These are phyloP conservation scores for Drosophila triauraria DNA, from an alignment of 1,140 invertebrate genomes.

Conservation along the genomic window DNA sequence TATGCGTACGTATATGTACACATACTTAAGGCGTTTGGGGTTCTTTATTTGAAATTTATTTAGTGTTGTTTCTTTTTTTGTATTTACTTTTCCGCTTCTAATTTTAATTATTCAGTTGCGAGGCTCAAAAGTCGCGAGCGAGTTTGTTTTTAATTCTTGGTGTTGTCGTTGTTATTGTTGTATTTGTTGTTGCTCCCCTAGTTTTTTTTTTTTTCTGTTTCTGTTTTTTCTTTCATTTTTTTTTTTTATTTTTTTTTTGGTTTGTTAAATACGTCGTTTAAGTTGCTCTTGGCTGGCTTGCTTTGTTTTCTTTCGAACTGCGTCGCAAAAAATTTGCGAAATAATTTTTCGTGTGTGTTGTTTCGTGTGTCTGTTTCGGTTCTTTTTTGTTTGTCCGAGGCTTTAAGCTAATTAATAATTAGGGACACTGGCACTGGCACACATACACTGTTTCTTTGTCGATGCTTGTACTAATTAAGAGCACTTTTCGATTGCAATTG, in stretches of 20 bases:
- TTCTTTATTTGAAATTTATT: slow-evolving; percentile 69
- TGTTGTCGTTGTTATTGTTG: slow-evolving; percentile 40
- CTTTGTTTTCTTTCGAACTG: slow-evolving; percentile 61
- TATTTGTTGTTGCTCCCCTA: slow-evolving; percentile 41
- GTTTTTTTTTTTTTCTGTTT: slow-evolving; percentile 12
- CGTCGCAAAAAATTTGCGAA: slow-evolving; percentile 71
- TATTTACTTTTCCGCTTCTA: slow-evolving; percentile 83
- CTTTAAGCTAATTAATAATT: slow-evolving; percentile 72
- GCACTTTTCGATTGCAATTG: slow-evolving; percentile 5
- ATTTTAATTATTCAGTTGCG: slow-evolving; percentile 83
- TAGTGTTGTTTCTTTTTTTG: slow-evolving; percentile 42
- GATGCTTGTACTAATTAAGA: slow-evolving; percentile 9
- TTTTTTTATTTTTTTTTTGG: slow-evolving; percentile 21
- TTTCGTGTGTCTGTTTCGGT: slow-evolving; percentile 28
- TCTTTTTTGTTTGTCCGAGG: slow-evolving; percentile 42
- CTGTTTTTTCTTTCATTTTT: slow-evolving; percentile 14
- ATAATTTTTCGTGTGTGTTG: slow-evolving; percentile 45
- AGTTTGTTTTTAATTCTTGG: slow-evolving; percentile 64
- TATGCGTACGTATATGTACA: slow-evolving; percentile 38
- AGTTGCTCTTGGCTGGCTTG: slow-evolving; percentile 54
- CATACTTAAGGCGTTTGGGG: slow-evolving; percentile 47
- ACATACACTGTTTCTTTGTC: slow-evolving; percentile 25
- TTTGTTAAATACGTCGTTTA: slow-evolving; percentile 62
- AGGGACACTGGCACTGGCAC: slow-evolving; percentile 32
- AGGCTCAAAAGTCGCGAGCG: slow-evolving; percentile 78